Percentiles rank a stretch among this genome's conserved stretches.
phyloP scores from a whole-genome alignment of 2,113 vertebrate species.

The Ptilonorhynchus violaceus region DNA sequence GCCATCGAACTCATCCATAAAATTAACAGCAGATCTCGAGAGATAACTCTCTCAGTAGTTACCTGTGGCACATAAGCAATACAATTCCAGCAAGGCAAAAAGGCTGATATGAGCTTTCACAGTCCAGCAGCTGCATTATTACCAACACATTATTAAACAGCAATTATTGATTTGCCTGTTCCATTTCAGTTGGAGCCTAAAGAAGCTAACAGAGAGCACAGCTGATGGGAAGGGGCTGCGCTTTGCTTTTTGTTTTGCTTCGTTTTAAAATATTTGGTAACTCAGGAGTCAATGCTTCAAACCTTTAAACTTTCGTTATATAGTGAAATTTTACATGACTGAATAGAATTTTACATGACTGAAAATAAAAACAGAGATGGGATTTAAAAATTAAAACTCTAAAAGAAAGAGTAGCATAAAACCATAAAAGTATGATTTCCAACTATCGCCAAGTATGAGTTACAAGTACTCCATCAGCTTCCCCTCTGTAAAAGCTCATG shows the following conservation, averaged over 20 bases:
- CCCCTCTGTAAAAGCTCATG: neutral
- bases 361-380: neutral
- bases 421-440: neutral
- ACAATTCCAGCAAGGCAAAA: neutral
- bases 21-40: accelerated
- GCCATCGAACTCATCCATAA: neutral
- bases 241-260: neutral
- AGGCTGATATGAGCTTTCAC: neutral
- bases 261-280: neutral
- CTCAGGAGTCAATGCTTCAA: neutral
- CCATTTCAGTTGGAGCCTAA: neutral
- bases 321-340: neutral
- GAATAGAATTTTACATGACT: neutral
- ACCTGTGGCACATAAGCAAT: neutral
- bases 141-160: neutral
- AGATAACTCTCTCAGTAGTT: neutral
- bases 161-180: neutral
- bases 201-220: neutral
- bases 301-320: neutral
- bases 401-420: neutral
- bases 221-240: neutral
- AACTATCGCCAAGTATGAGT: neutral
- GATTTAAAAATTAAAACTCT: neutral
- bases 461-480: neutral
- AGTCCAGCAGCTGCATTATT: neutral